Conservation (phyloP, 2,113 vertebrate species). For the Vombatus ursinus region DNA sequence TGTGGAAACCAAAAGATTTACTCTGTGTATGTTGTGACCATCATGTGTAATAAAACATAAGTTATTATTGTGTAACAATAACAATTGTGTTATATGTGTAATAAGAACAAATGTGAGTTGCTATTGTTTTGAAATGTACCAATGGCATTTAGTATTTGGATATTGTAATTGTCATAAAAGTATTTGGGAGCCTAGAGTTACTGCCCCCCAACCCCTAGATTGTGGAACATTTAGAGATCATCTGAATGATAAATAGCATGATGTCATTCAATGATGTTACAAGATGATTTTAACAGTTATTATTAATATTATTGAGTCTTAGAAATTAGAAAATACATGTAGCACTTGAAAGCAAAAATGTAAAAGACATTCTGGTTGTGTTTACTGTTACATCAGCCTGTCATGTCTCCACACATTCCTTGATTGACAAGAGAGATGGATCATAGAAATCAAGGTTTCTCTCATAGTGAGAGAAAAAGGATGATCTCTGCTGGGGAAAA, state of each 20-base stretch:
- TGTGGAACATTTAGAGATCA: neutral
- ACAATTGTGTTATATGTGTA: neutral
- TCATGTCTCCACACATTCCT: neutral
- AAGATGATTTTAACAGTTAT: constrained; percentile 18
- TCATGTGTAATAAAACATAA: neutral
- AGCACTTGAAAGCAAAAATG: neutral
- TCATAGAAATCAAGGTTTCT: neutral
- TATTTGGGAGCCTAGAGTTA: neutral
- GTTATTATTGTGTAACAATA: neutral
- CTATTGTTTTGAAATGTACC: neutral
- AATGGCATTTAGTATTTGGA: no score
- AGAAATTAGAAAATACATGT: neutral
- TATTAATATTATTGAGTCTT: neutral
- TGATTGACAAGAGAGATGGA: neutral
- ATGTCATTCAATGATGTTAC: neutral
- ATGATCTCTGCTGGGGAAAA: neutral
- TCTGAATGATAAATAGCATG: constrained; percentile 30
- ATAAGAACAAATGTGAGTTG: neutral
- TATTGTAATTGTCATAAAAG: neutral
- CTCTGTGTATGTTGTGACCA: neutral
- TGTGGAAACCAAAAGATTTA: neutral
- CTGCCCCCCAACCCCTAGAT: neutral
- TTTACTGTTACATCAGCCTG: neutral
- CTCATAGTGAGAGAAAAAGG: neutral
- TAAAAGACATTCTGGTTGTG: neutral